A percentile compares a stretch with the other conserved stretches of the same genome.
Evolutionary conservation across 2,888 invertebrate species (phyloP).

Genomic region (Matsumyia berberina): DNA sequence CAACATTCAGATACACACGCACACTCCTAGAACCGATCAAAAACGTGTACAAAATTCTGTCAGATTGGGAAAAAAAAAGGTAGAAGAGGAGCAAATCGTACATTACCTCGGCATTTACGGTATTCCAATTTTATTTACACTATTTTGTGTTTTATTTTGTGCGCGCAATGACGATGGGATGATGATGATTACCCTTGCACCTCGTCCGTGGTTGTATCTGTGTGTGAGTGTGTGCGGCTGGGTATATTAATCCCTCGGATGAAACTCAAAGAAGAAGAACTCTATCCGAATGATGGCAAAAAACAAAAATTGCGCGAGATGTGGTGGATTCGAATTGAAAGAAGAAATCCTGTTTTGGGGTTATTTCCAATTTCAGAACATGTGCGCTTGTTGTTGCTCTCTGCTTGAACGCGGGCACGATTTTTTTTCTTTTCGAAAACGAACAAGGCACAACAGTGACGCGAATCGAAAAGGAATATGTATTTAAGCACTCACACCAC

Average conservation of each 20-base stretch:
- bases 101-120: slow-evolving; percentile 73
- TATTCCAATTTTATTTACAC: slow-evolving; percentile 69
- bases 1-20: background rate
- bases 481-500: slow-evolving; percentile 39
- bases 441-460: slow-evolving; percentile 47
- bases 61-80: background rate
- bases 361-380: slow-evolving; percentile 74
- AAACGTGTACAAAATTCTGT: slow-evolving; percentile 4
- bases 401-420: slow-evolving; percentile 44
- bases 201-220: slow-evolving; percentile 21
- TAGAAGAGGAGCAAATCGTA: slow-evolving; percentile 42
- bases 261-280: slow-evolving; percentile 32
- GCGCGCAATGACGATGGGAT: slow-evolving; percentile 41
- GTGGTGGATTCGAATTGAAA: slow-evolving; percentile 4
- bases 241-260: slow-evolving; percentile 49
- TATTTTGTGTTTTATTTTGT: slow-evolving; percentile 48
- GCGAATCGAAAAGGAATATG: slow-evolving; percentile 17
- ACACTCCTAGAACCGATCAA: slow-evolving; percentile 9
- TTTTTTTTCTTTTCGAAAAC: slow-evolving; percentile 7
- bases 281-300: slow-evolving; percentile 41
- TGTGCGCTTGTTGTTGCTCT: slow-evolving; percentile 66
- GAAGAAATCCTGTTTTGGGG: slow-evolving; percentile 71
- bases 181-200: slow-evolving; percentile 67
- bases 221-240: slow-evolving; percentile 1
- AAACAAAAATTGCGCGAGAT: slow-evolving; percentile 56